Evolutionary conservation across 2,113 vertebrate genomes (phyloP).

Genomic region (Bubo bubo): DNA sequence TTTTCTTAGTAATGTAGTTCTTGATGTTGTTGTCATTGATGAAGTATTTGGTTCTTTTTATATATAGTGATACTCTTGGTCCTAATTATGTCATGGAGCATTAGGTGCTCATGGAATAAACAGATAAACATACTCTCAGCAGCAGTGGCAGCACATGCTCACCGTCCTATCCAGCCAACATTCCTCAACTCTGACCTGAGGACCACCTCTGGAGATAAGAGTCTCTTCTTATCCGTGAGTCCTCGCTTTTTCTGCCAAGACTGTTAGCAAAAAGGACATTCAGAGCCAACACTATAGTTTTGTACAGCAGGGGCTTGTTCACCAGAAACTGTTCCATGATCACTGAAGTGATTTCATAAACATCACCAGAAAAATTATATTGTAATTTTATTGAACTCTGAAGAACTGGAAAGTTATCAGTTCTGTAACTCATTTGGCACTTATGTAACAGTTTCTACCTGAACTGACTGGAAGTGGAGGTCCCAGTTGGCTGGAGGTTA

Average conservation of each 20-base stretch:
- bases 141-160: background rate
- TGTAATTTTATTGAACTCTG: background rate
- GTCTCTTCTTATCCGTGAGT: conserved; percentile 22
- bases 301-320: background rate
- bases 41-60: background rate
- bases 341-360: background rate
- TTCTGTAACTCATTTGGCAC: background rate
- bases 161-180: background rate
- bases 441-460: background rate
- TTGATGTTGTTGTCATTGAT: background rate
- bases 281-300: background rate
- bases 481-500: too few relatives aligned
- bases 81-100: background rate
- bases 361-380: background rate
- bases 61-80: background rate
- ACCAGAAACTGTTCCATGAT: background rate
- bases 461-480: background rate
- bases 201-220: conserved; percentile 59
- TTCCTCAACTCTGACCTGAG: conserved; percentile 50
- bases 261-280: background rate
- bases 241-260: conserved; percentile 3
- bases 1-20: background rate
- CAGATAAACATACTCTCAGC: background rate
- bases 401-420: background rate
- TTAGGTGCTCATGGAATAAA: conserved; percentile 5